Percentiles rank a stretch among this genome's conserved stretches.
Evolutionary conservation across 1,140 invertebrate genomes (phyloP).

Genomic region (Eulimnadia texana): DNA sequence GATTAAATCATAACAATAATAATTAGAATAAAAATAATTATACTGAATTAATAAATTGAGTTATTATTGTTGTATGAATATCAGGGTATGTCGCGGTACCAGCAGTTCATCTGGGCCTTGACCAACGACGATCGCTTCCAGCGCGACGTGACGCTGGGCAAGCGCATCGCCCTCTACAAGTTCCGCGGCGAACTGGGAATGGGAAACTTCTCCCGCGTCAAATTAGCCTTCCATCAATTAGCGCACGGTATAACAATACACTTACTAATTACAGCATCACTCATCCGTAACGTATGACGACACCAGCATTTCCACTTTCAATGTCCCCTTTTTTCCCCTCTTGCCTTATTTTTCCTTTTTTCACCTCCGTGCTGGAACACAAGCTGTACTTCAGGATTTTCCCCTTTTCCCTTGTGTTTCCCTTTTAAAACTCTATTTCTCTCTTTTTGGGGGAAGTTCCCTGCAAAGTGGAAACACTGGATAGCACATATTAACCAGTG

Average conservation of each 20-base stretch:
- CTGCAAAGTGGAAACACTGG: slow-evolving; percentile 12
- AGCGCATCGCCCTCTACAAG: slow-evolving; percentile 50
- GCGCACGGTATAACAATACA: slow-evolving; percentile 53
- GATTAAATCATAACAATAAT: no score
- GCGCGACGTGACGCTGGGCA: slow-evolving; percentile 44
- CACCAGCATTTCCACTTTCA: neutral
- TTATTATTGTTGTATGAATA: neutral
- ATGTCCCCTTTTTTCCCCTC: neutral
- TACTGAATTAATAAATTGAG: no score
- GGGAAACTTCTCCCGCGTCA: slow-evolving; percentile 83
- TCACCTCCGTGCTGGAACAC: no score
- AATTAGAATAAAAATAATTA: no score
- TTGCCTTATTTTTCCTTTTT: slow-evolving; percentile 3
- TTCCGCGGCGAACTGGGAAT: slow-evolving; percentile 55
- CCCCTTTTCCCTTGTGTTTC: no score
- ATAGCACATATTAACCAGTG: no score
- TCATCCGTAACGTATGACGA: neutral
- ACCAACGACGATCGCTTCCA: slow-evolving; percentile 36
- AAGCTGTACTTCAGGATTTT: no score
- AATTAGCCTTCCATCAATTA: slow-evolving; percentile 63
- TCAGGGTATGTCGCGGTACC: neutral
- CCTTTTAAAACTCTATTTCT: no score
- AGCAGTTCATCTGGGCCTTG: slow-evolving; percentile 25
- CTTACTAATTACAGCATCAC: no score
- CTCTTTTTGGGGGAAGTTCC: no score